These are phyloP conservation scores for Poeciliopsis turneri DNA, from an alignment of 2,797 vertebrate genomes.

Conservation along the genomic window DNA sequence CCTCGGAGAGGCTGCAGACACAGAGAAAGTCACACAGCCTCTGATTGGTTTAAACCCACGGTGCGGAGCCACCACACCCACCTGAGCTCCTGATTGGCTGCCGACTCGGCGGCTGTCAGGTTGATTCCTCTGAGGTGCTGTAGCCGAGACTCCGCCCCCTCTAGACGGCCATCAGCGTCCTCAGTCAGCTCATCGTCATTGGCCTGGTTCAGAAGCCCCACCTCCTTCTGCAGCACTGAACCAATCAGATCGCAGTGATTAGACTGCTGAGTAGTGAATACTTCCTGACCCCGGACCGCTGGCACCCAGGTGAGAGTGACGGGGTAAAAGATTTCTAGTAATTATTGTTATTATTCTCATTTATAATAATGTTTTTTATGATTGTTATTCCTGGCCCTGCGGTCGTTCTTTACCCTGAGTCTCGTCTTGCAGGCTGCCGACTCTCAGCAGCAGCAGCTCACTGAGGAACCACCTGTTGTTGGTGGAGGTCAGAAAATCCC, in stretches of 20 bases:
- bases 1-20: conserved; percentile 23
- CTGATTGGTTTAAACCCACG: not conserved
- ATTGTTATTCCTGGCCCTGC: not conserved
- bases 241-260: conserved; percentile 36
- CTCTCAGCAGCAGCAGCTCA: conserved; percentile 73
- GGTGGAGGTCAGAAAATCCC: conserved; percentile 64
- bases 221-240: conserved; percentile 82
- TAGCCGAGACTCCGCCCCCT: conserved; percentile 74
- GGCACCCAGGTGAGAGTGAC: not conserved
- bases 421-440: conserved; percentile 72
- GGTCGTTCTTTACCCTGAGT: conserved; percentile 79
- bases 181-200: conserved; percentile 66
- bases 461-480: conserved; percentile 73
- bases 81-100: conserved; percentile 77
- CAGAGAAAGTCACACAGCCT: not conserved
- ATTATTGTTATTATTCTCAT: not conserved
- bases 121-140: conserved; percentile 70
- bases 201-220: conserved; percentile 80
- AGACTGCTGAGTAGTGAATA: not conserved
- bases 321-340: too few species aligned
- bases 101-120: conserved; percentile 52
- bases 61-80: conserved; percentile 39
- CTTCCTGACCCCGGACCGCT: not conserved
- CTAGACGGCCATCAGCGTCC: conserved; percentile 67
- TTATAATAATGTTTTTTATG: not conserved